Base-by-base conservation (phyloP, 2,113 vertebrate genomes). In the Nannospalax galili region DNA sequence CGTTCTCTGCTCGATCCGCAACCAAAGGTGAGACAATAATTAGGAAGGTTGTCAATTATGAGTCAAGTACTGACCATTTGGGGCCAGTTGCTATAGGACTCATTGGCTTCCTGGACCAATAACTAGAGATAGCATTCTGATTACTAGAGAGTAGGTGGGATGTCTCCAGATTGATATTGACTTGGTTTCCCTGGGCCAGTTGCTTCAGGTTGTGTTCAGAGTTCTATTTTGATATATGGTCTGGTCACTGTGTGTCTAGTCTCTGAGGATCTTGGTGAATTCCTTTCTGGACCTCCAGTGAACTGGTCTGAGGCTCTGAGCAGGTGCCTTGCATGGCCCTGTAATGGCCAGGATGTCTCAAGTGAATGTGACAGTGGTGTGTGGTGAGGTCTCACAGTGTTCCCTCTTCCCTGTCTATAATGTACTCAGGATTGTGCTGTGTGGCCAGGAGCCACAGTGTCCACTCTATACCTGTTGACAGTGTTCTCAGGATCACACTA, bases 291-390 rank as follows among this genome's bases (percentile, higher is more conserved):
- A 5, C 35, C 5, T 84, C 22, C 16, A 15, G 12, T 10, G 3
- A 82, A 45, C 8, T 5, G 62, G 42, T 20, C 24, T 24, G 32
- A 32, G 84, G 2, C 24, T 67, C 8, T 56, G 84, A 62, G 62
- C 8, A 80, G 20, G 26, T 10, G 37, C 1, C 22, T 32, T 32
- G 11, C 3, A 0, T 32, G 10, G 22, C 12, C 0, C 6, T 40
- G 16, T n/a, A 14, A 62, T 35, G 40, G 16, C 22, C 1, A 12
- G 1, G n/a, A 87, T 16, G 15, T 64, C 75, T 69, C 14, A 8
- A 56, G 48, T 35, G 24, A 32, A 58, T 20, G 24, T 2, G 0
- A n/a, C 8, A 3, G 17, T 5, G 1, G 16, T 4, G 3, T 40
- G 0, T 17, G 26, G 6, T 40, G 5, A 37, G 45, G 35, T n/a